Percentiles rank a stretch among this genome's conserved stretches.
These are phyloP conservation scores for Lepidurus couesii DNA, from an alignment of 1,140 invertebrate species.

Conservation along the genomic window DNA sequence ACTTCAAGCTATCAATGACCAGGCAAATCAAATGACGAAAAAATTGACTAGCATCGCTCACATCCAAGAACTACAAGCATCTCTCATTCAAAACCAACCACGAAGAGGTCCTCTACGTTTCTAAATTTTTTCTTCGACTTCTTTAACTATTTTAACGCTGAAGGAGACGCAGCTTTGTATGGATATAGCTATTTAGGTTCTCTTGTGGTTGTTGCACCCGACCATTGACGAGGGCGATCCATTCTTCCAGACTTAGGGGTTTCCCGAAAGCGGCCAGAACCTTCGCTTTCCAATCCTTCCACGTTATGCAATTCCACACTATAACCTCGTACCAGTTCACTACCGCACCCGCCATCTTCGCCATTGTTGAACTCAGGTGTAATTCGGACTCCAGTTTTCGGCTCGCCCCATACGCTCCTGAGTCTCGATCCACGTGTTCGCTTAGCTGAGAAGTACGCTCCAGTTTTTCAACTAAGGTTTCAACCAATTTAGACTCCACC, in stretches of 20 bases:
- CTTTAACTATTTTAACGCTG: background rate
- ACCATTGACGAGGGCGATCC: slow-evolving; percentile 19
- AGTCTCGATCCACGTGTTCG: slow-evolving; percentile 13
- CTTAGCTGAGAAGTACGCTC: background rate
- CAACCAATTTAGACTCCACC: too few species aligned
- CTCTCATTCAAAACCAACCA: too few species aligned
- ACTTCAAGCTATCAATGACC: too few species aligned
- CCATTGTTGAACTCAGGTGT: background rate
- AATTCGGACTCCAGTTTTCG: background rate
- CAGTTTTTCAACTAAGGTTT: too few species aligned
- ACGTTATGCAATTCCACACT: background rate
- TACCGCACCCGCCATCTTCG: slow-evolving; percentile 25
- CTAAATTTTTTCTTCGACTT: too few species aligned
- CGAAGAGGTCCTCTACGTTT: too few species aligned
- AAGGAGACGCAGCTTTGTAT: slow-evolving; percentile 26
- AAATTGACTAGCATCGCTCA: too few species aligned
- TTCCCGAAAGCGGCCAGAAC: slow-evolving; percentile 8
- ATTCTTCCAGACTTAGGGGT: slow-evolving; percentile 27
- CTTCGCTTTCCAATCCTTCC: background rate
- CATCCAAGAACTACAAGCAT: too few species aligned
- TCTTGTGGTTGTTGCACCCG: slow-evolving; percentile 6
- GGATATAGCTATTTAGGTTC: background rate
- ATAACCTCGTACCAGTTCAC: slow-evolving; percentile 8
- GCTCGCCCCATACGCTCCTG: slow-evolving; percentile 15
- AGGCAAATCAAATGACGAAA: too few species aligned